Conservation (phyloP, 2,888 invertebrate species). For the Mimachlamys varia region DNA sequence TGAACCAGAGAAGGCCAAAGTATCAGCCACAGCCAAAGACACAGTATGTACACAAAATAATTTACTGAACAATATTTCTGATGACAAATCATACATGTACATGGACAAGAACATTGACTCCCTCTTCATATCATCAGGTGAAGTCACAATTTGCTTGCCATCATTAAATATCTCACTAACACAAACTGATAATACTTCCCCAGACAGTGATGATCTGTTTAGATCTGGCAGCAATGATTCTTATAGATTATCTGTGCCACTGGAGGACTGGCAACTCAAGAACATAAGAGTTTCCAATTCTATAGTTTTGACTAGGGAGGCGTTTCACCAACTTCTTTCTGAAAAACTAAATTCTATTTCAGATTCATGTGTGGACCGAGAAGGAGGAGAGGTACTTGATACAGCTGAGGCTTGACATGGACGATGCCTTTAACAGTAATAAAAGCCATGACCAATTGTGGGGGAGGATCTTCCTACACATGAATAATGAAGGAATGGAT, state of each 20-base stretch:
- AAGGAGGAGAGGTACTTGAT: conserved; percentile 14
- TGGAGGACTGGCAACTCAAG: not conserved
- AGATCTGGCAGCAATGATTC: not conserved
- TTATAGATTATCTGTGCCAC: not conserved
- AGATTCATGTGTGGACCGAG: not conserved
- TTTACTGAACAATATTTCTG: no score
- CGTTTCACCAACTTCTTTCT: not conserved
- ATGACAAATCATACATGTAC: no score
- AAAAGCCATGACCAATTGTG: no score
- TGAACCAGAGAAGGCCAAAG: no score
- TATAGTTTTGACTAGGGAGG: not conserved
- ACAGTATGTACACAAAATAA: no score
- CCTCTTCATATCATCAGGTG: no score
- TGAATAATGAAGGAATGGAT: not conserved
- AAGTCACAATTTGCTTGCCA: no score
- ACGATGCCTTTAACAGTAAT: not conserved
- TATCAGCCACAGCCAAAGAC: no score
- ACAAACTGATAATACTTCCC: no score
- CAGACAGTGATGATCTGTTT: not conserved
- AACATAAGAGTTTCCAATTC: not conserved
- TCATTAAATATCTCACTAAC: no score
- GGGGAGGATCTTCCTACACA: not conserved
- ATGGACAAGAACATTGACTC: no score
- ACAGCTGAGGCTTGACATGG: not conserved
- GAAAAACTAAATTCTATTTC: not conserved